Evolutionary conservation across 2,888 invertebrate genomes (phyloP), one percentile per base, ranked within the genome.

Genomic region (Luperina nickerlii): DNA sequence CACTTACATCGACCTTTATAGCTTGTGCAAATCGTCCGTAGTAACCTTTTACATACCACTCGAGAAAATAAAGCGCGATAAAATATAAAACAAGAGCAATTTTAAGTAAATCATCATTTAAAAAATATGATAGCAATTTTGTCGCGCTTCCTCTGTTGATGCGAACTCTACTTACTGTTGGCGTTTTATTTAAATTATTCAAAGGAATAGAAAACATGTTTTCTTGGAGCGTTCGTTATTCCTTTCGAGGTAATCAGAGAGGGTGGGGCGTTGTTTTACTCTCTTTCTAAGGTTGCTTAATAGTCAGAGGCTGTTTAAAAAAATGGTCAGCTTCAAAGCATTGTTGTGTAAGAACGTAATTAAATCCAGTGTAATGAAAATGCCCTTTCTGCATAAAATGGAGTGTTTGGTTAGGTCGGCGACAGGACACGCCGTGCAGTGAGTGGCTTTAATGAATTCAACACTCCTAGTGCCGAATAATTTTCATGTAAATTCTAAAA

Each of bases 1-100:
- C 90, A 91, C 90, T 91, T 89, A 92, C 90, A 89, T 84, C 85
- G 88, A 90, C 91, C 90, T 93, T 94, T 93, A 93, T 90, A 86
- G 90, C 91, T 79, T 81, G 73, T 79, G 84, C 70, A 89, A 88
- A 89, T 88, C 87, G 86, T 80, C 78, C n/a, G 75, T 81, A 85
- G 75, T 60, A 76, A 78, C 84, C 72, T 82, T 80, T 78, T 66
- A 81, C 74, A 78, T 70, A 81, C 71, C 71, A 71, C 65, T 79
- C 48, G 65, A 82, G 79, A 74, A 76, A 82, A 81, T 83, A 79
- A 84, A 70, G 38, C 69, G 70, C 71, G 63, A 76, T 78, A 79
- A 84, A 83, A 81, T 84, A 74, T 72, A 82, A 83, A 76, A 76
- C 79, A 78, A 81, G 45, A 57, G 66, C 45, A 73, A 81, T 84